Evolutionary conservation across 2,797 vertebrate species (phyloP), one percentile per base, ranked within the genome.

Genomic region (Coracias cyanogaster): DNA sequence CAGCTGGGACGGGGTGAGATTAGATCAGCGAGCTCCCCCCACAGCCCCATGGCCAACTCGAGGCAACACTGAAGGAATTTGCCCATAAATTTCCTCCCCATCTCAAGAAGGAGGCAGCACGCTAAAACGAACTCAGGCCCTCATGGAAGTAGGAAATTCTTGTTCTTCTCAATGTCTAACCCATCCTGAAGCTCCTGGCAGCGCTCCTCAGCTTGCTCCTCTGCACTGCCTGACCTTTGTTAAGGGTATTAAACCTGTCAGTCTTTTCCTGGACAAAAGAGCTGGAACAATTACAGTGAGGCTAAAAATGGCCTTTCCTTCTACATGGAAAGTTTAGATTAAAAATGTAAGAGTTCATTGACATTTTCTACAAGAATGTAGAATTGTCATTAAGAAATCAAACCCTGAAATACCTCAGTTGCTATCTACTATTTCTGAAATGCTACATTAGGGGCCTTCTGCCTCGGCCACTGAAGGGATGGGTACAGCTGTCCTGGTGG

Each of bases 191-290:
- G 65, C 12, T 94, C 57, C 60, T 71, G 69, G 74, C 52, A 91
- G 43, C 71, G 60, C 61, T 48, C 22, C 48, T 86, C 61, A 78
- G 49, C 43, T 77, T 7, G 2, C 55, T 86, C 39, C 43, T 0
- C 0, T 86, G 55, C 20, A 57, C 55, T 1, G 5, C 37, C 41
- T 71, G 54, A 93, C 83, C 82, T 73, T 89, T 21, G 26, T 41
- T 83, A 83, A 77, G 57, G 76, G 73, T 76, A 86, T 88, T 71
- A 94, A 94, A 95, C 71, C 82, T 89, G 62, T 78, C 93, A 91
- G 58, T 93, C 83, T 94, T 58, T 65, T 83, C 46, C 37, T 45
- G 31, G 62, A 58, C 70, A 70, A 52, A 82, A 79, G 58, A 84
- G 21, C 33, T 3, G 10, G 61, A 93, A 65, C 70, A 91, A 91